Evolutionary conservation across 2,113 vertebrate species (phyloP).

Genomic region (Leptosomus discolor): DNA sequence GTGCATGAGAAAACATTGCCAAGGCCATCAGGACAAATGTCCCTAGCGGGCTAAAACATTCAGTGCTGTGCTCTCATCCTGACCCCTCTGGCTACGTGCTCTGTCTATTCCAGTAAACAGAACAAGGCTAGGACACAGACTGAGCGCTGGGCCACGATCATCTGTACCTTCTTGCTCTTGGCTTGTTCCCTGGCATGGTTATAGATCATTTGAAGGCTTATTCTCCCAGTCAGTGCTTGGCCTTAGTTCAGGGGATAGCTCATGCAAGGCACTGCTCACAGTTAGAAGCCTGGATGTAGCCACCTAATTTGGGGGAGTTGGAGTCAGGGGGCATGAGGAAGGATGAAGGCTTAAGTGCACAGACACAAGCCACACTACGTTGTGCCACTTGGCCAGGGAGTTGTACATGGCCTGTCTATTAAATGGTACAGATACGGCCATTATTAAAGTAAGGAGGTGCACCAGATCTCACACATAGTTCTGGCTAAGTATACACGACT

Average conservation of each 20-base stretch:
- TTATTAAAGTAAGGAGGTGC: neutral
- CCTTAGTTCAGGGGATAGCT: neutral
- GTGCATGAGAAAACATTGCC: conserved; percentile 11
- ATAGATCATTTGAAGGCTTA: neutral
- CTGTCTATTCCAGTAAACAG: conserved; percentile 13
- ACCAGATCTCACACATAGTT: neutral
- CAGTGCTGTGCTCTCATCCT: neutral
- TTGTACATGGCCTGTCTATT: accelerated
- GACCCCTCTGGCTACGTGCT: neutral
- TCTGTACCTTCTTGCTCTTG: neutral
- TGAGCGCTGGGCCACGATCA: neutral
- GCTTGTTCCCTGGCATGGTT: neutral
- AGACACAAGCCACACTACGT: neutral
- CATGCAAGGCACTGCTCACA: neutral
- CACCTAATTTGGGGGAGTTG: neutral
- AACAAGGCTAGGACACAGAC: neutral
- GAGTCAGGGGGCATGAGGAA: neutral
- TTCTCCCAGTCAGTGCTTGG: neutral
- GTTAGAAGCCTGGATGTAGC: neutral
- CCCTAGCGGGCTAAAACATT: neutral
- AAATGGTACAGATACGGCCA: neutral
- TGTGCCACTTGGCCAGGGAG: neutral
- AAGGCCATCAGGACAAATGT: conserved; percentile 17
- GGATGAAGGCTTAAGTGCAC: neutral
- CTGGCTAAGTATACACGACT: neutral